Conservation (phyloP, 2,797 vertebrate species). For the Spea hammondii region DNA sequence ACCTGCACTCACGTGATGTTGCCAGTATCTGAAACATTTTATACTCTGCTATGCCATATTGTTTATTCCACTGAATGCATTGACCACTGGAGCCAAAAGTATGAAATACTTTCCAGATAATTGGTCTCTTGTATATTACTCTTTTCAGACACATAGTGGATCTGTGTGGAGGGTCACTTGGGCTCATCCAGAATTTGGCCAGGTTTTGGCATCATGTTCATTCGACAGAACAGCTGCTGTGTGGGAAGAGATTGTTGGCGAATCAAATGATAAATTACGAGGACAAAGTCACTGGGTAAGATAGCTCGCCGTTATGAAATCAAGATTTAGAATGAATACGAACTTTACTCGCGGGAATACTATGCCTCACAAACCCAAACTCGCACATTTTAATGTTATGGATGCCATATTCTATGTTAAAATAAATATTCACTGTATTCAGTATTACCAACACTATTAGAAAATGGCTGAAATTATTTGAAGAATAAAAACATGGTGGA, state of each 20-base stretch:
- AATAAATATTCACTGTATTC: too few species aligned
- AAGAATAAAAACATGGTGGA: too few species aligned
- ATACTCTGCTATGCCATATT: too few species aligned
- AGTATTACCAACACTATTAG: too few species aligned
- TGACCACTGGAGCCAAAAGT: not conserved
- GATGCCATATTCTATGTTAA: too few species aligned
- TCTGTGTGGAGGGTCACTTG: constrained; percentile 98
- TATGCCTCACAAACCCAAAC: too few species aligned
- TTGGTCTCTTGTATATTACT: not conserved
- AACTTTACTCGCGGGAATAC: too few species aligned
- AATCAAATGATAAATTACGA: constrained; percentile 96
- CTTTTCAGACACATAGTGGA: constrained; percentile 87
- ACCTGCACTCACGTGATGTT: too few species aligned
- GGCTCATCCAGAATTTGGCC: constrained; percentile 98
- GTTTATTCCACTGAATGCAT: too few species aligned
- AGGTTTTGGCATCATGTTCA: constrained; percentile 93
- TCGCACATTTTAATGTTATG: too few species aligned
- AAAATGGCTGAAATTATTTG: too few species aligned
- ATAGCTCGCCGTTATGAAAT: not conserved
- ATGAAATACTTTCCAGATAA: not conserved
- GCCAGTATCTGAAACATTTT: too few species aligned
- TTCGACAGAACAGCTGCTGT: constrained; percentile 96
- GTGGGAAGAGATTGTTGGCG: constrained; percentile 99
- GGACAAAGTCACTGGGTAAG: constrained; percentile 97
- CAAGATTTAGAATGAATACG: not conserved